phyloP scores from a whole-genome alignment of 2,113 vertebrate genomes.

The Origma solitaria region DNA sequence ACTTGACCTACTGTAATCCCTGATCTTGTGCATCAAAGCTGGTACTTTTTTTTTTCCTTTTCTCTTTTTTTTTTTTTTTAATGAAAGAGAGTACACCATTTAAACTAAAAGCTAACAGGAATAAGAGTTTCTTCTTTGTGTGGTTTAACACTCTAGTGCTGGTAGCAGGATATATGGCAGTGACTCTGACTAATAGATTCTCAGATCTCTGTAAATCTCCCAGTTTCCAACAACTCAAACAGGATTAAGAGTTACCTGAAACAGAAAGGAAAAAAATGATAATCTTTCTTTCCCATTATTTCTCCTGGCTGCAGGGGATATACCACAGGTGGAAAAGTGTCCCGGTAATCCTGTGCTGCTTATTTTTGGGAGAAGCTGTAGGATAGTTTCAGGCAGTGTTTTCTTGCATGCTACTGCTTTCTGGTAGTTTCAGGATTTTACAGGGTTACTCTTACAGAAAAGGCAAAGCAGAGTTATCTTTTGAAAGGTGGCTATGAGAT shows the following conservation, averaged over 20 bases:
- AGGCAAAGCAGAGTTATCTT: neutral
- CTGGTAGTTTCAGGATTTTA: neutral
- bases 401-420: neutral
- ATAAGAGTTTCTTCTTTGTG: neutral
- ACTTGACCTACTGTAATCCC: neutral
- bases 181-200: neutral
- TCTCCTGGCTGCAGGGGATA: neutral
- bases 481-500: neutral
- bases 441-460: neutral
- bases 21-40: neutral
- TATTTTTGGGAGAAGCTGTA: neutral
- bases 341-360: neutral
- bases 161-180: neutral
- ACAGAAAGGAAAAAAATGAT: neutral
- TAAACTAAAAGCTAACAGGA: neutral
- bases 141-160: neutral
- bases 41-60: rapidly evolving
- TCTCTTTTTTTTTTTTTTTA: neutral
- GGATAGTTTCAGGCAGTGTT: neutral
- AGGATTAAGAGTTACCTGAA: neutral
- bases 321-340: neutral
- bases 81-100: neutral
- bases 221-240: neutral
- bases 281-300: neutral
- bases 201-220: neutral